These are phyloP conservation scores for Pteronura brasiliensis DNA, from an alignment of 2,113 vertebrate genomes.

Conservation along the genomic window DNA sequence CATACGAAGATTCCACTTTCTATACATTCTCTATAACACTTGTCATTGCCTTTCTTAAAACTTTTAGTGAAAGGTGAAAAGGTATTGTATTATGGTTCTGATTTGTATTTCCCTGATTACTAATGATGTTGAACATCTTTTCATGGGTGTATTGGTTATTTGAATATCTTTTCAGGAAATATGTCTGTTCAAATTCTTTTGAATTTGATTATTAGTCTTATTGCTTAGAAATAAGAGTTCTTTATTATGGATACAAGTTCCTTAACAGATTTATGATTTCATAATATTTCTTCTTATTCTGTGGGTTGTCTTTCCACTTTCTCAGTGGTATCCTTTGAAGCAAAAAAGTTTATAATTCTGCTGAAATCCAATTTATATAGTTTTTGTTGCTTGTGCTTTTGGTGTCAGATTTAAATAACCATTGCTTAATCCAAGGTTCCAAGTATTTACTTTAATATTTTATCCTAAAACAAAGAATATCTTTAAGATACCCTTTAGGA, in stretches of 20 bases:
- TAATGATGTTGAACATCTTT: not conserved
- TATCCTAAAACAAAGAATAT: not conserved
- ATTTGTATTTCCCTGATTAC: not conserved
- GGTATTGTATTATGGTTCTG: not conserved
- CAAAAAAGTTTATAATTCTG: not conserved
- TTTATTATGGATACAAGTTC: not conserved
- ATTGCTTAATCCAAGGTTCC: not conserved
- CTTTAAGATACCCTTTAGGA: not conserved
- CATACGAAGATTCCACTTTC: not conserved
- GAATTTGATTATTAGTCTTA: not conserved
- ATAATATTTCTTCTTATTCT: not conserved
- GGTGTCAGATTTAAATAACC: not conserved
- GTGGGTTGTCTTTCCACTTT: not conserved
- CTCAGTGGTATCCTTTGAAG: not conserved
- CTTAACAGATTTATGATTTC: not conserved
- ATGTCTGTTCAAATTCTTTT: not conserved
- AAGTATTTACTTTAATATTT: not conserved
- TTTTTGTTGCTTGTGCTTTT: not conserved
- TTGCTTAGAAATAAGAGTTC: not conserved
- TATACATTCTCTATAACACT: not conserved
- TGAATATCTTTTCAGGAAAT: not conserved
- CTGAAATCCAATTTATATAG: not conserved
- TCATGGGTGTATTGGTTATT: not conserved
- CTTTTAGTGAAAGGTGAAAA: not conserved
- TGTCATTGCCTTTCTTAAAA: not conserved